Percentiles rank a stretch among this genome's conserved stretches.
Conservation (phyloP, 2,888 invertebrate genomes). For the Ceratothoa steindachneri region DNA sequence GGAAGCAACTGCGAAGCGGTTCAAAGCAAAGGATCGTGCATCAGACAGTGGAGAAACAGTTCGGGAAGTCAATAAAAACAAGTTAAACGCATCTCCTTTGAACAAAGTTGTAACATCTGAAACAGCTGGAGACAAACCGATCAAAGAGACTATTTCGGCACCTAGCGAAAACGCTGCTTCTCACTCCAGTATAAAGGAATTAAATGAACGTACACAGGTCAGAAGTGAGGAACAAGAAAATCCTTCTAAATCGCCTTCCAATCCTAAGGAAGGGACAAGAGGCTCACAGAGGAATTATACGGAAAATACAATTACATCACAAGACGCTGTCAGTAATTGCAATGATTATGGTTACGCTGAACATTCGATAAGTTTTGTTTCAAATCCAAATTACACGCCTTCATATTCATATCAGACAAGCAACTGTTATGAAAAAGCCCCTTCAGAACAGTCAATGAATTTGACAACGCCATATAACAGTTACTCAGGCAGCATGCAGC, state of each 20-base stretch:
- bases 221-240: background rate
- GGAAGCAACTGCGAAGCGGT: background rate
- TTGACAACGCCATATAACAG: background rate
- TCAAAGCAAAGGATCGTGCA: background rate
- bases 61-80: background rate
- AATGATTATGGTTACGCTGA: background rate
- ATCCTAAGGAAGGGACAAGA: background rate
- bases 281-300: background rate
- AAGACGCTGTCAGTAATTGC: background rate
- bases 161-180: background rate
- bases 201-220: background rate
- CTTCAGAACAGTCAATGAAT: background rate
- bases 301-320: background rate
- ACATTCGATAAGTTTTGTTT: conserved; percentile 4
- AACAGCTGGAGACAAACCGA: background rate
- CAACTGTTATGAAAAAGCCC: background rate
- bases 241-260: background rate
- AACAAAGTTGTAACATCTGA: background rate
- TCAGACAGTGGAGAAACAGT: background rate
- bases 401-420: conserved; percentile 2
- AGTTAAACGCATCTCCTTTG: background rate
- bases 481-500: background rate
- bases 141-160: background rate
- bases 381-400: background rate
- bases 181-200: background rate